Evolutionary conservation across 2,888 invertebrate species (phyloP).

Genomic region (Acronicta alni): DNA sequence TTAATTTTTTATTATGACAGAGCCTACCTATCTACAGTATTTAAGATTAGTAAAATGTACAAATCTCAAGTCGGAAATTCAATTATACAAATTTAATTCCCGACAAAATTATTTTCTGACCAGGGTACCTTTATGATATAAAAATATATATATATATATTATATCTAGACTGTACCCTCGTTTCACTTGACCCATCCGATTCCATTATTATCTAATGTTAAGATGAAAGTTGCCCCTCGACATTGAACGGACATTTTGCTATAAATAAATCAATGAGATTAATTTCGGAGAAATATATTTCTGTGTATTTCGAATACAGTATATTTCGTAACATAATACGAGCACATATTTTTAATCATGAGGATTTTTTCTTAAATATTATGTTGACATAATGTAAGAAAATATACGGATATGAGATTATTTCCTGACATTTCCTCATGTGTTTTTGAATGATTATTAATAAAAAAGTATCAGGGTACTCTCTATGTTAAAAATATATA

Average conservation of each 20-base stretch:
- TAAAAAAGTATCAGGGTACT: too few relatives aligned
- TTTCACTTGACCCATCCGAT: conserved; percentile 30
- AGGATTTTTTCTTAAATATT: background rate
- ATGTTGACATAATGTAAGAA: background rate
- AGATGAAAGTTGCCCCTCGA: conserved; percentile 32
- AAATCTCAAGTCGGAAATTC: too few relatives aligned
- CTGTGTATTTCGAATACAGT: conserved; percentile 24
- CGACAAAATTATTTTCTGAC: too few relatives aligned
- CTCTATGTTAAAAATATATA: too few relatives aligned
- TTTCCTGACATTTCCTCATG: too few relatives aligned
- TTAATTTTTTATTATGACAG: too few relatives aligned
- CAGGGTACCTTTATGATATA: conserved; percentile 3
- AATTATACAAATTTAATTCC: too few relatives aligned
- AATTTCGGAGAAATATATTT: conserved; percentile 24
- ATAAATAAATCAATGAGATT: conserved; percentile 48
- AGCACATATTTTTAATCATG: conserved; percentile 10
- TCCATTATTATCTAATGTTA: conserved; percentile 27
- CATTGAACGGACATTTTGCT: conserved; percentile 23
- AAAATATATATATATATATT: conserved; percentile 14
- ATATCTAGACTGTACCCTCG: conserved; percentile 19
- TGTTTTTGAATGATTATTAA: too few relatives aligned
- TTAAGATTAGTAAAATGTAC: background rate
- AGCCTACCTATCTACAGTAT: too few relatives aligned
- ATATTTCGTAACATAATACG: conserved; percentile 15
- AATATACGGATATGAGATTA: too few relatives aligned